These are phyloP conservation scores for Riparia riparia DNA, from an alignment of 2,113 vertebrate genomes.

Conservation along the genomic window DNA sequence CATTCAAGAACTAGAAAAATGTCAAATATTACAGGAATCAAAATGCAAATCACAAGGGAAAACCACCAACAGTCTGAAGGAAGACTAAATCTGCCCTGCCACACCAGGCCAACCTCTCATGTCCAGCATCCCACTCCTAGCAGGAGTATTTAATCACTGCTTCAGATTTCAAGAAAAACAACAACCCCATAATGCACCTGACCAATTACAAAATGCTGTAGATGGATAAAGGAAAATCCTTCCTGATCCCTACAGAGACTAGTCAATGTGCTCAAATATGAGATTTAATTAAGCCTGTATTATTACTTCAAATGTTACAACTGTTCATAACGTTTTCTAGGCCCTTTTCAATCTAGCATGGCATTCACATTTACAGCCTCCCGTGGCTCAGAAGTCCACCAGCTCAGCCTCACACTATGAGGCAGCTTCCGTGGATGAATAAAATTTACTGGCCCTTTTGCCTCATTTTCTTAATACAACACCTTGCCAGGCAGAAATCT, in stretches of 20 bases:
- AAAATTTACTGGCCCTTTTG: neutral
- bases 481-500: neutral
- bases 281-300: constrained; percentile 62
- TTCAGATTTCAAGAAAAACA: neutral
- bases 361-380: constrained; percentile 18
- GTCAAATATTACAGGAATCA: neutral
- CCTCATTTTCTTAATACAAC: neutral
- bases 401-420: neutral
- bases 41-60: neutral
- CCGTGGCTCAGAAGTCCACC: neutral
- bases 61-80: neutral
- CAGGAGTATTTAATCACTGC: neutral
- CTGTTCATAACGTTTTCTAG: constrained; percentile 30
- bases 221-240: constrained; percentile 44
- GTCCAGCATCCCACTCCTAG: neutral
- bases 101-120: neutral
- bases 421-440: neutral
- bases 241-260: constrained; percentile 49
- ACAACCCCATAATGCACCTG: constrained; percentile 42
- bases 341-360: neutral
- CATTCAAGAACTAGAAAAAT: neutral
- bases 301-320: constrained; percentile 63
- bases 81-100: neutral
- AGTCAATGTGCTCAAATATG: constrained; percentile 23
- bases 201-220: constrained; percentile 31